Evolutionary conservation across 2,113 vertebrate species (phyloP), one percentile per base, ranked within the genome.

Genomic region (Rattus rattus): DNA sequence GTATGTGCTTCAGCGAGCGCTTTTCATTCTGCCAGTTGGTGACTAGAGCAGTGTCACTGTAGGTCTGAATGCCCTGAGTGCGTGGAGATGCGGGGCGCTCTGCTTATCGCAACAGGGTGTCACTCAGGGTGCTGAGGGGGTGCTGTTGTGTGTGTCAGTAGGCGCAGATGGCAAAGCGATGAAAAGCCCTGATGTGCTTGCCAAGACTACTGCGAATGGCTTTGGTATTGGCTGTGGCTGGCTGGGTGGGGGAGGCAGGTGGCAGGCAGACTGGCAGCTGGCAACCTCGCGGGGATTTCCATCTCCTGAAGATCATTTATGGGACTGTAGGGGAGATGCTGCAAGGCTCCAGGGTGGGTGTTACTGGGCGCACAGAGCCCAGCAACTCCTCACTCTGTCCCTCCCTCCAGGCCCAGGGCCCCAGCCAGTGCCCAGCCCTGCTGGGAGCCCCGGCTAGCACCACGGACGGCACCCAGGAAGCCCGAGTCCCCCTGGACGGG

Each of bases 391-490:
- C 33, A 24, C 73, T 93, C 56, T 77, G 2, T 33, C 54, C 67
- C 59, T 61, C 52, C 77, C 92, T 54, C 7, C 91, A 98, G 97
- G 97, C 96, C 97, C 88, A 98, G 97, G 97, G 97, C 97, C 86
- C 76, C 73, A 0, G 94, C 93, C 96, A 89, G 92, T 87, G 86
- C 98, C 97, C 97, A 97, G 97, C 97, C 65, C 80, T 0, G 96
- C 96, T 96, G 97, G 96, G 97, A 98, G 88, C 73, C 95, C 93
- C 92, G 11, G 96, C 97, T 97, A 98, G 97, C 98, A 98, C 98
- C 98, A 99, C 98, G 98, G 98, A 98, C 98, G 98, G 98, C 97
- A n/a, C 98, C 96, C 98, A 98, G 97, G 98, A 98, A 84, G 98
- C 98, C 96, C 97, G 98, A 26, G 94, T 98, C 88, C 98, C 98